Evolutionary conservation across 53 echinoderm and acorn worm species (phyloP).

Genomic region (Actinopyga echinites): DNA sequence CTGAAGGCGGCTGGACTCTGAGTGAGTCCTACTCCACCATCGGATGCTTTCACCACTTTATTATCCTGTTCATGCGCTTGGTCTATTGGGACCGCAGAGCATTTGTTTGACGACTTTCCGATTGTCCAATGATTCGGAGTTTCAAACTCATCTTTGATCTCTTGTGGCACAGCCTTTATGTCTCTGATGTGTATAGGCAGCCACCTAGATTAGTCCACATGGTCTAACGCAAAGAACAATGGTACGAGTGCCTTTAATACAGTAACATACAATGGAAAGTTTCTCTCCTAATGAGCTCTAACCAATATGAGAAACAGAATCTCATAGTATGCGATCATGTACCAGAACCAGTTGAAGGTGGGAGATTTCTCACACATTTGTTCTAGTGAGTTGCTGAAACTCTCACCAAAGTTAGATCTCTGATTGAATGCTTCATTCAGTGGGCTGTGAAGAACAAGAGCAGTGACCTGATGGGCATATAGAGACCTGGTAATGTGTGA

Average conservation of each 20-base stretch:
- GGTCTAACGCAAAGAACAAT: too few relatives aligned
- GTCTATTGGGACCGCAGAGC: too few relatives aligned
- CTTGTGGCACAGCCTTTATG: constrained; percentile 43
- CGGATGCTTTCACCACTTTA: too few relatives aligned
- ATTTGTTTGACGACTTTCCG: not conserved
- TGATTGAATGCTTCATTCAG: too few relatives aligned
- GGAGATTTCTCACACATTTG: too few relatives aligned
- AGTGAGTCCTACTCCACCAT: not conserved
- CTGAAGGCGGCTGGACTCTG: not conserved
- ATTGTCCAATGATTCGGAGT: constrained; percentile 15
- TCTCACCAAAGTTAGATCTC: not conserved
- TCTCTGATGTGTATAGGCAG: constrained; percentile 36
- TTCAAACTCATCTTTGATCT: constrained; percentile 56
- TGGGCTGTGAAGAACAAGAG: too few relatives aligned
- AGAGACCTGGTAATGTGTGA: too few relatives aligned
- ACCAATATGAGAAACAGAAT: constrained; percentile 46
- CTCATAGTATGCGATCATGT: constrained; percentile 45
- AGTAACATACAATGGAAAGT: too few relatives aligned
- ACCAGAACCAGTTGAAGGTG: constrained; percentile 30
- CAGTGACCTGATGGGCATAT: too few relatives aligned
- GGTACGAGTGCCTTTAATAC: not conserved
- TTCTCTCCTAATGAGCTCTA: not conserved
- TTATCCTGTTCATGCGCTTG: too few relatives aligned
- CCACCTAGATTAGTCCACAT: constrained; percentile 32
- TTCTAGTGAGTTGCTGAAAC: constrained; percentile 16